These are phyloP conservation scores for Oreochromis spilurus DNA, from an alignment of 2,113 vertebrate genomes.

Conservation along the genomic window DNA sequence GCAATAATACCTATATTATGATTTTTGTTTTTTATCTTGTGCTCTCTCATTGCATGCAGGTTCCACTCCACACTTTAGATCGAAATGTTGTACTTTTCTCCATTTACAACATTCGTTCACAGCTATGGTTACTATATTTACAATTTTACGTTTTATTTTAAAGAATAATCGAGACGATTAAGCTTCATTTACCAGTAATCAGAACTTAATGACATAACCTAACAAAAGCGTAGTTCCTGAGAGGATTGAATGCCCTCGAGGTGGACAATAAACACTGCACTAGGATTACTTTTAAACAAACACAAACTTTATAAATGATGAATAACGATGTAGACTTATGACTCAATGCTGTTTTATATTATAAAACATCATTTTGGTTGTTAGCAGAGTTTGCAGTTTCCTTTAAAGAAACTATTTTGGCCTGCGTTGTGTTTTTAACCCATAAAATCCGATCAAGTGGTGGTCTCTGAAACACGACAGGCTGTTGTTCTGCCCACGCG, in stretches of 20 bases:
- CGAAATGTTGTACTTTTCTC: neutral
- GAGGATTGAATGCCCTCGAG: neutral
- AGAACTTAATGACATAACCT: neutral
- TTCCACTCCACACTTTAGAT: neutral
- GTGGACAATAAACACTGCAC: neutral
- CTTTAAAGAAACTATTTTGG: neutral
- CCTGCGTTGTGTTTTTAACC: neutral
- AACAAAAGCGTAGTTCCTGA: neutral
- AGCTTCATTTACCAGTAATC: neutral
- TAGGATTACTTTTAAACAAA: neutral
- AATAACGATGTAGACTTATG: neutral
- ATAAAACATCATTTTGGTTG: neutral
- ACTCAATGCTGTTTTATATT: neutral
- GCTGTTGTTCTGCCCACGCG: slow-evolving; percentile 5
- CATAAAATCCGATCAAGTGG: neutral
- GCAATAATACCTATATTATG: neutral
- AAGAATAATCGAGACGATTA: neutral
- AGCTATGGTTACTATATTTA: neutral
- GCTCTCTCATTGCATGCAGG: neutral
- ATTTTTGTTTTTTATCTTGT: neutral
- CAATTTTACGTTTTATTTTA: neutral
- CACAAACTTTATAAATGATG: neutral
- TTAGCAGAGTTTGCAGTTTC: neutral
- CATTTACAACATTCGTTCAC: neutral
- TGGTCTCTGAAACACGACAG: neutral